Evolutionary conservation across 1,140 invertebrate genomes (phyloP), one percentile per base, ranked within the genome.

Genomic region (Saccostrea echinata): DNA sequence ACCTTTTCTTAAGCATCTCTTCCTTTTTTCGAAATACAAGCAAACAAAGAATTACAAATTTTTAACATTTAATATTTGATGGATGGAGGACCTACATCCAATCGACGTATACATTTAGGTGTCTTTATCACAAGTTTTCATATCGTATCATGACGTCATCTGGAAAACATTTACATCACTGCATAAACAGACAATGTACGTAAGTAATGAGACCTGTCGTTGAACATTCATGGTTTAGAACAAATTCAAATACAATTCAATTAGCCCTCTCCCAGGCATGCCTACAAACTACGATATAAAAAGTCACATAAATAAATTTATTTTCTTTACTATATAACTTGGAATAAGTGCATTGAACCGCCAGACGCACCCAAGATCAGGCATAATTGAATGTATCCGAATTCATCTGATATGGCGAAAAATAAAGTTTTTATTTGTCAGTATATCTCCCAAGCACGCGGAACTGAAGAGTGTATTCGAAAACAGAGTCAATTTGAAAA

Each of bases 401-500:
- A 76, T 76, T 76, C 68, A 76, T 76, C 68, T 76, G 68, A 76
- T 76, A 83, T 83, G 81, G 51, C 81, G 81, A 83, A 83, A 83
- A 33, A 51, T 83, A 53, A 83, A 83, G 68, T 76, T 76, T 71
- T 33, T 76, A 76, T 76, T 33, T 76, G 68, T 76, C 68, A 76
- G 68, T 76, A 35, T 83, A 52, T 83, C 81, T 52, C 51, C 81
- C 81, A 83, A 83, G 81, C 81, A 83, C 81, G 51, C 81, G 51
- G 81, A 83, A 76, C 51, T 12, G 51, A 83, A 52, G 35, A 52
- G 81, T 83, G 51, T 51, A 52, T 83, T 83, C 81, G 81, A 83
- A 83, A 83, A 83, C 35, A 83, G 24, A 52, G 83, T 84, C 83
- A 84, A 84, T 84, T 84, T 84, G 83, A 84, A 84, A 84, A 84